Base-by-base conservation (phyloP, 1,140 invertebrate species). In the Arion vulgaris region DNA sequence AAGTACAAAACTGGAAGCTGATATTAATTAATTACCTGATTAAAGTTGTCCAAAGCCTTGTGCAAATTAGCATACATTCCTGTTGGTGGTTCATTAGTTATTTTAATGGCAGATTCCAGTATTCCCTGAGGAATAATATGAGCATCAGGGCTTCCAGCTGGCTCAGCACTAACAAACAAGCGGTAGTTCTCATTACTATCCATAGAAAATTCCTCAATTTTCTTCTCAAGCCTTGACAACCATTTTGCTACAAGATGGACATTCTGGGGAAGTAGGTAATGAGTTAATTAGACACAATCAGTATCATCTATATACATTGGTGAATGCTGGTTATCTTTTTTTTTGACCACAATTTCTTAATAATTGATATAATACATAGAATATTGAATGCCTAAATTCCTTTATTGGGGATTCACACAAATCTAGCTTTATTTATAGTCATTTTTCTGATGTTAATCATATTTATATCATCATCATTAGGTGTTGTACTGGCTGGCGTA, bases 31-130 rank as follows among this genome's bases (percentile, higher is more conserved):
- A 66, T 26, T 78, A 92, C 92, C 90, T 93, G 97, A 75, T 95
- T 96, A 90, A 99, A 99, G 92, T 98, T 98, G 88, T 98, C 96
- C 34, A 99, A 90, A 0, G 97, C 97, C 93, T 98, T 98, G 92
- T 98, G 97, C 0, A 99, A 93, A 93, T 99, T 99, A 17, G 97
- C 97, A 93, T 95, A 96, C 96, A 99, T 98, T 36, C 97, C 98
- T 11, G 97, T 97, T 15, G 98, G 98, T 34, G 97, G 97, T 91
- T 99, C 98, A 91, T 98, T 98, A 1, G 97, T 98, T 62, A 99
- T 98, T 93, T 99, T 99, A 79, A 99, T 98, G 5, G 97, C 97
- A 0, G 96, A 96, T 91, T 99, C 97, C 39, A 99, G 91, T 84
- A 99, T 97, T 23, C 97, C 97, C 94, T 98, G 93, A 38, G 98